phyloP scores from a whole-genome alignment of 2,113 vertebrate species.

The Sinocyclocheilus grahami region DNA sequence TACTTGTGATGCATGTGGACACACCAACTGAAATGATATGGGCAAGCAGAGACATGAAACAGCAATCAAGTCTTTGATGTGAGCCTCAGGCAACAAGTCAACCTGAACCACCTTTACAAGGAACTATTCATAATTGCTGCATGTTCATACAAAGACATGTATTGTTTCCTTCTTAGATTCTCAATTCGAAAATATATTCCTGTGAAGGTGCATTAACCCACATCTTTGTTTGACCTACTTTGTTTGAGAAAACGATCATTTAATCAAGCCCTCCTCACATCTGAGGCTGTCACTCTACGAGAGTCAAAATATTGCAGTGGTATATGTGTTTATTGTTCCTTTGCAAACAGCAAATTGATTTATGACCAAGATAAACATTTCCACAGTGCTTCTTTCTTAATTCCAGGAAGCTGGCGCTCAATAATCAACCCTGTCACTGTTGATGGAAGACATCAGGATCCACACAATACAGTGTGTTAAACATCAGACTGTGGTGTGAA shows the following conservation, averaged over 20 bases:
- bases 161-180: conserved; percentile 15
- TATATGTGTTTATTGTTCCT: neutral
- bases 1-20: conserved; percentile 21
- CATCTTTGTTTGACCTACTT: neutral
- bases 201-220: neutral
- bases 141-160: conserved; percentile 16
- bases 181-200: neutral
- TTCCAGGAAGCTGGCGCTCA: conserved; percentile 24
- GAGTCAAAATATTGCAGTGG: neutral
- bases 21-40: conserved; percentile 33
- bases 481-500: conserved; percentile 59
- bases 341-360: conserved; percentile 31
- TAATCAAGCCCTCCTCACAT: neutral
- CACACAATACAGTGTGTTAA: conserved; percentile 60
- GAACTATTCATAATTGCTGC: conserved; percentile 23
- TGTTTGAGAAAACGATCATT: neutral
- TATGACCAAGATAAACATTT: conserved; percentile 30
- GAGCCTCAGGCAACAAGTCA: conserved; percentile 41
- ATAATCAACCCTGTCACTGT: conserved; percentile 37
- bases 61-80: conserved; percentile 32
- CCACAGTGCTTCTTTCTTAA: conserved; percentile 2
- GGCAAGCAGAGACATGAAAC: conserved; percentile 38
- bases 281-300: neutral
- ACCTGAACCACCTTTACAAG: conserved; percentile 27
- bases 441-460: conserved; percentile 46